phyloP scores from a whole-genome alignment of 2,797 vertebrate genomes.

The Sebastes oblongus region DNA sequence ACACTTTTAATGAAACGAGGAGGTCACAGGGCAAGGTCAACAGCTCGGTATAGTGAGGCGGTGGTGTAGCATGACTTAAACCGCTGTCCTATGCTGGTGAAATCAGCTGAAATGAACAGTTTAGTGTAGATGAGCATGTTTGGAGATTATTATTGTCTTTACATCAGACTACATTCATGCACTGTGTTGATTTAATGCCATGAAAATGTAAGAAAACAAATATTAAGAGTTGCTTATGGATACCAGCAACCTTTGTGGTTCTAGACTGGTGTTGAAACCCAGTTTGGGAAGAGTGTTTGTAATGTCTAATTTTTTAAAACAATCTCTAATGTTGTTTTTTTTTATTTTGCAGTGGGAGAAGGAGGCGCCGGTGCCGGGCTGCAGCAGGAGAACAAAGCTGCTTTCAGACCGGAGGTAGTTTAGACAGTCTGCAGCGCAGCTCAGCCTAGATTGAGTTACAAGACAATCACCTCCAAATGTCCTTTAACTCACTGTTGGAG shows the following conservation, averaged over 20 bases:
- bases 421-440: conserved; percentile 16
- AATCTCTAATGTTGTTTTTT: not conserved
- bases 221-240: no score
- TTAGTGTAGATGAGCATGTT: not conserved
- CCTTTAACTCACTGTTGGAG: conserved; percentile 38
- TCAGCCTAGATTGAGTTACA: conserved; percentile 67
- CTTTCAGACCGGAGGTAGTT: conserved; percentile 49
- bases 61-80: not conserved
- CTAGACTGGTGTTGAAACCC: not conserved
- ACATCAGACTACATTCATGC: not conserved
- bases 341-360: not conserved
- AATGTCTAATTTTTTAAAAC: not conserved
- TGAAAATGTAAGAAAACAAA: not conserved
- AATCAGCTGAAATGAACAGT: not conserved
- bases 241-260: not conserved
- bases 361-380: not conserved
- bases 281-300: not conserved
- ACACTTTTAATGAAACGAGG: conserved; percentile 76
- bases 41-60: not conserved
- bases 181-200: not conserved
- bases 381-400: conserved; percentile 68
- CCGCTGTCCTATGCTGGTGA: not conserved
- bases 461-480: conserved; percentile 66
- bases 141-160: not conserved
- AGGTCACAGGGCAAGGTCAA: conserved; percentile 72